A percentile compares a stretch with the other conserved stretches of the same genome.
Evolutionary conservation across 2,113 vertebrate species (phyloP).

Genomic region (Trichechus manatus): DNA sequence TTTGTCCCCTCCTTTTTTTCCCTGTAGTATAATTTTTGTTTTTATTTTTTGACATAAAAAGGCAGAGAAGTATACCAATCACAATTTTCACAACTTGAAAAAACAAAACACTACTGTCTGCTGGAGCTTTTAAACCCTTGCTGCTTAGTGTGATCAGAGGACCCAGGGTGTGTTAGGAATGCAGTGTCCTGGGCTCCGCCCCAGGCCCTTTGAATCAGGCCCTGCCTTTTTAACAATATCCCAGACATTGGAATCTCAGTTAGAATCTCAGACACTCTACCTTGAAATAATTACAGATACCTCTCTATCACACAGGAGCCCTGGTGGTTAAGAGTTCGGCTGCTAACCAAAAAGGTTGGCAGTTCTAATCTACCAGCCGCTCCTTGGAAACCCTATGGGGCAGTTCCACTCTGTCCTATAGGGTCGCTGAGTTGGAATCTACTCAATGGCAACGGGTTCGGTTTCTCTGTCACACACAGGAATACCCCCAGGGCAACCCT

Average conservation of each 20-base stretch:
- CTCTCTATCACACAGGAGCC: no score
- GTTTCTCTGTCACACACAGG: background rate
- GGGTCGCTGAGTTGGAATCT: no score
- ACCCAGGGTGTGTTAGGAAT: background rate
- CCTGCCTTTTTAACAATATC: background rate
- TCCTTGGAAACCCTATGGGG: no score
- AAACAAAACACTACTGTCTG: background rate
- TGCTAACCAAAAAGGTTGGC: no score
- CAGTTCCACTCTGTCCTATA: no score
- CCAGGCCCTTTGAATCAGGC: background rate
- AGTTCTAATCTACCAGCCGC: no score
- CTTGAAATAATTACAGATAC: background rate
- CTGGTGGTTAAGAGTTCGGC: no score
- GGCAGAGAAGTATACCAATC: background rate
- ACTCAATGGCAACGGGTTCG: no score
- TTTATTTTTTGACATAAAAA: background rate
- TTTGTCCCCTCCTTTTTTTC: background rate
- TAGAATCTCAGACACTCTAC: background rate
- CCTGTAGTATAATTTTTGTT: no score
- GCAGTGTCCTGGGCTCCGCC: background rate
- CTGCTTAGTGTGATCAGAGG: background rate
- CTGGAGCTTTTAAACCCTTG: background rate
- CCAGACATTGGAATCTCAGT: background rate
- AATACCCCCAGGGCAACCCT: background rate
- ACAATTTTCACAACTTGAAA: background rate